These are phyloP conservation scores for Ostrea edulis DNA, from an alignment of 1,140 invertebrate species.

Conservation along the genomic window DNA sequence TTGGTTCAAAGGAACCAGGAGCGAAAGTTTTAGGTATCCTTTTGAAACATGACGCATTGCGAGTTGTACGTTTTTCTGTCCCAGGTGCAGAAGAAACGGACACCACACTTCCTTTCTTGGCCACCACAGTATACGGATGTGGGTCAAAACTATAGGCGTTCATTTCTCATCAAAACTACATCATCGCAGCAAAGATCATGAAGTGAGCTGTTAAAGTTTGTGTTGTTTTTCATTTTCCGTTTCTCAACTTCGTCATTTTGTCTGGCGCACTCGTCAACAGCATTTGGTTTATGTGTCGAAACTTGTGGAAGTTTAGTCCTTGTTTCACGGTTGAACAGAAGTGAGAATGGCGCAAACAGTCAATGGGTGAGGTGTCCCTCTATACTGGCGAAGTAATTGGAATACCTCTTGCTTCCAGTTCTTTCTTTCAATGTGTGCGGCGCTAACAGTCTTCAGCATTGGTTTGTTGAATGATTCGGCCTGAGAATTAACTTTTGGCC, in stretches of 20 bases:
- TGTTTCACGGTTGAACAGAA: slow-evolving; percentile 58
- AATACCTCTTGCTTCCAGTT: slow-evolving; percentile 62
- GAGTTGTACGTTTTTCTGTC: not conserved
- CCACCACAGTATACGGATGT: not conserved
- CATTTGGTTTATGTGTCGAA: not conserved
- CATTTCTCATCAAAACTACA: slow-evolving; percentile 50
- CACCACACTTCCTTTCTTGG: too few relatives aligned
- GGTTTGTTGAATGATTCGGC: too few relatives aligned
- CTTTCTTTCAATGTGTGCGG: slow-evolving; percentile 54
- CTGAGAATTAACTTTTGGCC: too few relatives aligned
- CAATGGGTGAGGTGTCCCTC: slow-evolving; percentile 57
- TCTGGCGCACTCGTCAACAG: slow-evolving; percentile 31
- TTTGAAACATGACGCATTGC: not conserved
- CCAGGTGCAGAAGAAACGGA: not conserved
- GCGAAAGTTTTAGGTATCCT: not conserved
- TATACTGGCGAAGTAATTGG: slow-evolving; percentile 59
- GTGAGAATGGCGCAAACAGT: slow-evolving; percentile 58
- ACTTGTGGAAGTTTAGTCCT: slow-evolving; percentile 46
- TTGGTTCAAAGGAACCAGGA: too few relatives aligned
- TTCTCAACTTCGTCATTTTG: slow-evolving; percentile 55
- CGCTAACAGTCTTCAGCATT: slow-evolving; percentile 60
- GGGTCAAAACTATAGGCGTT: slow-evolving; percentile 48
- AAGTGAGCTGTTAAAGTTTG: slow-evolving; percentile 25
- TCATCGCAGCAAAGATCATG: slow-evolving; percentile 46
- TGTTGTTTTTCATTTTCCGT: slow-evolving; percentile 41